Evolutionary conservation across 2,888 invertebrate species (phyloP), one percentile per base, ranked within the genome.

Genomic region (Drosophila demipolita): DNA sequence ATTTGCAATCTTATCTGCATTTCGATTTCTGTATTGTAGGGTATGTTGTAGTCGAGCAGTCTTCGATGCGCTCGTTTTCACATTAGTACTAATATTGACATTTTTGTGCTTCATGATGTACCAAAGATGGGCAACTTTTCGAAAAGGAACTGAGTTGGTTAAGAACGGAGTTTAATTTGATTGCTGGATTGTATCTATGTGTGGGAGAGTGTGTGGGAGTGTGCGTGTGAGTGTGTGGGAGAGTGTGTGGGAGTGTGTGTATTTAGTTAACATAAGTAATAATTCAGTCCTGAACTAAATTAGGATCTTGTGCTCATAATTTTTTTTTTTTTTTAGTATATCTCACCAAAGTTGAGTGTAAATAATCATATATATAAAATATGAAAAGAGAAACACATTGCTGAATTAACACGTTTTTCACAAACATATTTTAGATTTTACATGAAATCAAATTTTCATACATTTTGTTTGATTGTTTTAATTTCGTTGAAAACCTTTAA

Each of bases 261-360:
- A 61, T 66, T 69, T 60, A 42, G 69, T 70, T 55, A 55, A 26
- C 60, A 55, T 69, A 53, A 71, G 52, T 45, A 54, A 55, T 38
- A 35, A 17, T 23, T 36, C 15, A 15, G 23, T 4, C 23, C 45
- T 23, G 4, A 23, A 8, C 3, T n/a, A 38, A 3, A 26, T 32
- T 33, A n/a, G 6, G 17, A 23, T n/a, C 20, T 49, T 20, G 6
- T 42, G 53, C 26, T 45, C 52, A 33, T 66, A 66, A 66, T 67
- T 67, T 55, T 54, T 40, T 17, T 38, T 29, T 23, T 23, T 23
- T 23, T 23, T 23, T 23, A 33, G 38, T 54, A 54, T 29, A 17
- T 33, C 15, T 38, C 23, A 2, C 0, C 4, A 45, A 23, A 45
- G 8, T 23, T 3, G 15, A 23, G 45, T 1, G 23, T 45, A 8